phyloP scores from a whole-genome alignment of 2,113 vertebrate genomes.

The Embiotoca jacksoni region DNA sequence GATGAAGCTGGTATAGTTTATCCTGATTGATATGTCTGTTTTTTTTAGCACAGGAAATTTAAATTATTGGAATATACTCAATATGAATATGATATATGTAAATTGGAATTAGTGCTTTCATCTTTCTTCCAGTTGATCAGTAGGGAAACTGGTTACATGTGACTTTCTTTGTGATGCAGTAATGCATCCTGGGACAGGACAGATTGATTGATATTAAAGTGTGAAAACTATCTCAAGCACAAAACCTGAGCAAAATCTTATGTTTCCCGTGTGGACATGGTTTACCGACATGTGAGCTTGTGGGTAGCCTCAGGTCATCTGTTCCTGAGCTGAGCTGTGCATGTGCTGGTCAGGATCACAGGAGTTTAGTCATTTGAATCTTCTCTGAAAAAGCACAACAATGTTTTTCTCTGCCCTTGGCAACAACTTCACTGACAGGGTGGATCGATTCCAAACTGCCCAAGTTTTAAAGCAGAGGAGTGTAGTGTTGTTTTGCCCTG shows the following conservation, averaged over 20 bases:
- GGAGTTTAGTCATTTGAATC: conserved; percentile 23
- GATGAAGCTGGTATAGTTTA: no score
- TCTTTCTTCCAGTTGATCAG: background rate
- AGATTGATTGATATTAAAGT: conserved; percentile 2
- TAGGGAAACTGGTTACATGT: background rate
- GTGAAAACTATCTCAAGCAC: background rate
- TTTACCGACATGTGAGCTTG: conserved; percentile 25
- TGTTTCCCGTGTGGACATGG: conserved; percentile 6
- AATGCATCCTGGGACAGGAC: background rate
- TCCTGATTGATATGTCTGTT: no score
- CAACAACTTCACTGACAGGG: conserved; percentile 27
- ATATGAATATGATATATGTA: background rate
- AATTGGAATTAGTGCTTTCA: background rate
- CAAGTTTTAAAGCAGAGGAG: conserved; percentile 38
- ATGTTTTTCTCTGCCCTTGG: conserved; percentile 3
- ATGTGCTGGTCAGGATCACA: conserved; percentile 21
- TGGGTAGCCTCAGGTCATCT: conserved; percentile 39
- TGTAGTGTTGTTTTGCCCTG: conserved; percentile 17
- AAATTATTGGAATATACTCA: background rate
- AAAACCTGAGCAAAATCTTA: background rate
- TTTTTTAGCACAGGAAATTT: background rate
- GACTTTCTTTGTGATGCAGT: background rate
- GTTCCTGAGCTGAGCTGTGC: conserved; percentile 33
- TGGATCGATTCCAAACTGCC: conserved; percentile 30
- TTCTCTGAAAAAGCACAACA: conserved; percentile 17